Evolutionary conservation across 2,888 invertebrate species (phyloP).

Genomic region (Lycaena phlaeas): DNA sequence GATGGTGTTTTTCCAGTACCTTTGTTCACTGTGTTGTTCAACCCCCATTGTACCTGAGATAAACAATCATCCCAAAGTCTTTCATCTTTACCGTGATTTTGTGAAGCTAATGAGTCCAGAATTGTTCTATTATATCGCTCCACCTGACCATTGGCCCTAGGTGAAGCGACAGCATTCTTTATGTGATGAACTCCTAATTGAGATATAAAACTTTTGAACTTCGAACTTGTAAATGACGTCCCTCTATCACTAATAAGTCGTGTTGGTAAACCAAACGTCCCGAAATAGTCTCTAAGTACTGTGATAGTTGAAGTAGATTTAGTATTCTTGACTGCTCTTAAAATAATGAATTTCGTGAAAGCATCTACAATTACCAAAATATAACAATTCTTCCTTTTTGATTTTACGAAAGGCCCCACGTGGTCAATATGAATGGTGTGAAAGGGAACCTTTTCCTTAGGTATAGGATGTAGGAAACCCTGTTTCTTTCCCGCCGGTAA

Average conservation of each 20-base stretch:
- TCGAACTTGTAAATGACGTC: neutral
- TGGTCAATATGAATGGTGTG: conserved; percentile 25
- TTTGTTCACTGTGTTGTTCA: neutral
- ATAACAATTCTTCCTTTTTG: conserved; percentile 15
- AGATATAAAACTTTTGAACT: neutral
- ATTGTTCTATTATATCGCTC: conserved; percentile 14
- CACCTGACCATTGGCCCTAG: conserved; percentile 15
- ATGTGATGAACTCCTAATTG: conserved; percentile 16
- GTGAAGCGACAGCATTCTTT: conserved; percentile 15
- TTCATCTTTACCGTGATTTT: neutral
- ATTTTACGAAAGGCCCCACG: conserved; percentile 18
- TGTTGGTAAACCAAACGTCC: conserved; percentile 16
- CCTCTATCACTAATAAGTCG: conserved; percentile 15
- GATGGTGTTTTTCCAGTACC: neutral
- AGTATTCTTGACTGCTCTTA: conserved; percentile 18
- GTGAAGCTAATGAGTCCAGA: conserved; percentile 3
- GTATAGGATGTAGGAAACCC: conserved; percentile 21
- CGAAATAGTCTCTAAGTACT: conserved; percentile 13
- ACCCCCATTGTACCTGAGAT: neutral
- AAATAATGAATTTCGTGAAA: conserved; percentile 19
- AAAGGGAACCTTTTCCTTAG: conserved; percentile 18
- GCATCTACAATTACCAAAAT: conserved; percentile 18
- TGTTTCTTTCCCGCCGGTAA: conserved; percentile 13
- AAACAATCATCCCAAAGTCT: neutral
- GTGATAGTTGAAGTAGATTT: no score